Conservation (phyloP, 2,888 invertebrate species). For the Amphimallon solstitiale region DNA sequence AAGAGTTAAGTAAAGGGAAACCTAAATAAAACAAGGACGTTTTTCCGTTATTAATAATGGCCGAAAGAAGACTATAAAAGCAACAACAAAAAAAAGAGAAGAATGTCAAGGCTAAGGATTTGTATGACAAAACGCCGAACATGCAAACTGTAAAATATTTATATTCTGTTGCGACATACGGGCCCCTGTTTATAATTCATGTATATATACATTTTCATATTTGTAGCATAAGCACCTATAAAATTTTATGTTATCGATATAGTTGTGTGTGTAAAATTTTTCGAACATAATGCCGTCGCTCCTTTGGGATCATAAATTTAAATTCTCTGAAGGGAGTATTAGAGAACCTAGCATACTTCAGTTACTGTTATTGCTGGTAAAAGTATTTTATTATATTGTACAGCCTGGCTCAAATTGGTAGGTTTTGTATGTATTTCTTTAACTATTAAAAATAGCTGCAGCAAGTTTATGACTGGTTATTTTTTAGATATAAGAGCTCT, state of each 20-base stretch:
- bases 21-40: neutral
- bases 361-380: neutral
- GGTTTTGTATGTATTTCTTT: too few species aligned
- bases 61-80: neutral
- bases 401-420: too few species aligned
- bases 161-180: conserved; percentile 27
- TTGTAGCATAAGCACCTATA: conserved; percentile 34
- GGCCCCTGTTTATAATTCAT: conserved; percentile 30
- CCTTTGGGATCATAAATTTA: conserved; percentile 18
- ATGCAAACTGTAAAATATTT: conserved; percentile 39
- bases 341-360: neutral
- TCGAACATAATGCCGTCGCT: conserved; percentile 2
- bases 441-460: too few species aligned
- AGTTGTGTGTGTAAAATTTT: conserved; percentile 31
- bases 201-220: conserved; percentile 22
- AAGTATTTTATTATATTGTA: neutral
- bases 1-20: neutral
- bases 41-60: neutral
- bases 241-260: conserved; percentile 39
- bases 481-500: too few species aligned
- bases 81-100: neutral
- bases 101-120: conserved; percentile 27
- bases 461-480: too few species aligned
- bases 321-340: neutral
- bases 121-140: conserved; percentile 30